A percentile compares a stretch with the other conserved stretches of the same genome.
phyloP scores from a whole-genome alignment of 2,888 invertebrate species.

The Hofmannophila pseudospretella region DNA sequence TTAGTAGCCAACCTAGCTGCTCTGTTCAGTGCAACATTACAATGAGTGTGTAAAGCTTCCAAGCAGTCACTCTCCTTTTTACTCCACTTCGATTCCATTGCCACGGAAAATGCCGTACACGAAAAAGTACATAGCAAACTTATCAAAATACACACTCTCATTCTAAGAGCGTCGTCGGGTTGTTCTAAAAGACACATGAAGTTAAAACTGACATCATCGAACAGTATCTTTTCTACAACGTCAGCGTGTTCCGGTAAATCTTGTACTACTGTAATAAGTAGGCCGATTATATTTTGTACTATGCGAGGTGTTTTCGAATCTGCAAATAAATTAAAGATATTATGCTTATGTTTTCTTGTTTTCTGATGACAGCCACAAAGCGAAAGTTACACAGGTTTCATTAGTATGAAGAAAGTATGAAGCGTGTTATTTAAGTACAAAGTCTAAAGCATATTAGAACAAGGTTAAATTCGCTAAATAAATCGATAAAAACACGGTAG shows the following conservation, averaged over 20 bases:
- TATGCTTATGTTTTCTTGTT: constrained; percentile 8
- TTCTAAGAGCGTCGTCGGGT: constrained; percentile 75
- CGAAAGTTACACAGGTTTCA: background rate
- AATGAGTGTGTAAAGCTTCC: constrained; percentile 80
- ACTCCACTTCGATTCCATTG: constrained; percentile 79
- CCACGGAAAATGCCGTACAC: constrained; percentile 78
- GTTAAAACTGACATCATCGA: constrained; percentile 69
- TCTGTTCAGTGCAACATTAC: constrained; percentile 79
- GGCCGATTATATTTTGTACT: constrained; percentile 83
- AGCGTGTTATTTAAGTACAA: too few relatives aligned
- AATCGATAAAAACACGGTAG: too few relatives aligned
- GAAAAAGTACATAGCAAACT: constrained; percentile 83
- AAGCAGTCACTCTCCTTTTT: constrained; percentile 76
- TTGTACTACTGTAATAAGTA: constrained; percentile 85
- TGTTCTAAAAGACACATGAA: constrained; percentile 78
- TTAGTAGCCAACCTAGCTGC: constrained; percentile 75
- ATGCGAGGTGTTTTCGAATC: constrained; percentile 79
- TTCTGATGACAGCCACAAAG: background rate
- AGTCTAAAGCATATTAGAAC: too few relatives aligned
- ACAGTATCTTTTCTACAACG: constrained; percentile 84
- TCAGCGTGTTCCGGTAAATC: constrained; percentile 86
- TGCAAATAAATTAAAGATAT: constrained; percentile 35
- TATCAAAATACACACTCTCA: constrained; percentile 84
- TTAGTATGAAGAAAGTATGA: too few relatives aligned
- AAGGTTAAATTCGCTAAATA: too few relatives aligned